Evolutionary conservation across 2,797 vertebrate species (phyloP).

Genomic region (Caiman crocodilus): DNA sequence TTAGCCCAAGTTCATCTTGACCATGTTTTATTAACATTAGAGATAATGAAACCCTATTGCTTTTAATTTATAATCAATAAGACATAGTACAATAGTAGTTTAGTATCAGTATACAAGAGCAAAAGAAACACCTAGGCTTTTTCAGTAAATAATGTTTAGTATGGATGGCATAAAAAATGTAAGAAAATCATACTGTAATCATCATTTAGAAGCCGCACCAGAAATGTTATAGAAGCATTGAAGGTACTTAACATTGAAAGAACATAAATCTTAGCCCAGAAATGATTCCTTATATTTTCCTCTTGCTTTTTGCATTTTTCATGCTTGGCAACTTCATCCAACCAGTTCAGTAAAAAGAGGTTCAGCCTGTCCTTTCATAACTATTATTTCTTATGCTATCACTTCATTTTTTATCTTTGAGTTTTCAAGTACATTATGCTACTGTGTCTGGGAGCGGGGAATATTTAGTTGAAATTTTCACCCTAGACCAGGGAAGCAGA

Average conservation of each 20-base stretch:
- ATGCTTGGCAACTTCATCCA: background rate
- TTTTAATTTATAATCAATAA: slow-evolving; percentile 27
- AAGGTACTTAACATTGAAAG: background rate
- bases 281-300: background rate
- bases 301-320: background rate
- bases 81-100: slow-evolving; percentile 13
- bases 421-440: background rate
- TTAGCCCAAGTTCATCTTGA: background rate
- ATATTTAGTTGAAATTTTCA: background rate
- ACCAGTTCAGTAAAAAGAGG: background rate
- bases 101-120: background rate
- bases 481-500: background rate
- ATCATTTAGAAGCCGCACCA: background rate
- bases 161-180: background rate
- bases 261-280: background rate
- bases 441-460: background rate
- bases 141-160: background rate
- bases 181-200: background rate
- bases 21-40: background rate
- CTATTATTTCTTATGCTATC: background rate
- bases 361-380: background rate
- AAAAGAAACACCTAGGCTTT: background rate
- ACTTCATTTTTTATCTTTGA: background rate
- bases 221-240: background rate
- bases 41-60: background rate